Evolutionary conservation across 1,140 invertebrate species (phyloP).

Genomic region (Procambarus clarkii): DNA sequence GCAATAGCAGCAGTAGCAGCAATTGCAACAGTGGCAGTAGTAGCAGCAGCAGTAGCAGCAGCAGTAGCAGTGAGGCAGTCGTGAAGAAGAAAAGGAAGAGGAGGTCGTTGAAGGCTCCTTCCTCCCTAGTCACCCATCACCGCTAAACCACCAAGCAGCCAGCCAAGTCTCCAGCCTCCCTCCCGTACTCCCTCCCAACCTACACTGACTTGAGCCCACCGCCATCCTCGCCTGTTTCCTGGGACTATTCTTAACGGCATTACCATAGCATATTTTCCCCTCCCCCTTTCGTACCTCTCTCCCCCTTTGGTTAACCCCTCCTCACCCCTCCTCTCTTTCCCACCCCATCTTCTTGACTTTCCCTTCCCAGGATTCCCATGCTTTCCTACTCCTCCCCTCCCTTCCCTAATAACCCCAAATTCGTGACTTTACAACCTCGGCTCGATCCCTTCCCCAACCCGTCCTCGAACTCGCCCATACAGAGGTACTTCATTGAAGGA

Average conservation of each 20-base stretch:
- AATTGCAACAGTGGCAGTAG: too few relatives aligned
- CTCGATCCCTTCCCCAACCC: slow-evolving; percentile 1
- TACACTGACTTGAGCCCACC: slow-evolving; percentile 19
- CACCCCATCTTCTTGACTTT: background rate
- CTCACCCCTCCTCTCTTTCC: background rate
- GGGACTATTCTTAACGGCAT: slow-evolving; percentile 36
- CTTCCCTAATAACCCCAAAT: background rate
- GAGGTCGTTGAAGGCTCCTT: background rate
- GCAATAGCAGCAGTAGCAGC: too few relatives aligned
- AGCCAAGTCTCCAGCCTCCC: background rate
- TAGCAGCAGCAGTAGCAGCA: too few relatives aligned
- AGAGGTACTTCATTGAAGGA: slow-evolving; percentile 24
- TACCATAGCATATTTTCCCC: slow-evolving; percentile 26
- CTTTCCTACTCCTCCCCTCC: slow-evolving; percentile 11
- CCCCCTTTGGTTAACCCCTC: slow-evolving; percentile 1
- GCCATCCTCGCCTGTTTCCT: slow-evolving; percentile 28
- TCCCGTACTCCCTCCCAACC: slow-evolving; percentile 22
- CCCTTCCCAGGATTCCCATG: slow-evolving; percentile 1
- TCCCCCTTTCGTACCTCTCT: slow-evolving; percentile 2
- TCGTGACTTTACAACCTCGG: slow-evolving; percentile 44
- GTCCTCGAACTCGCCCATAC: background rate
- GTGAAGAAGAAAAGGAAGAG: too few relatives aligned
- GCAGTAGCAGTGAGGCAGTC: too few relatives aligned
- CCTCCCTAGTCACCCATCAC: background rate
- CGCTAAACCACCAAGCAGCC: too few relatives aligned